These are phyloP conservation scores for Mesoligia furuncula DNA, from an alignment of 2,888 invertebrate species.

Conservation along the genomic window DNA sequence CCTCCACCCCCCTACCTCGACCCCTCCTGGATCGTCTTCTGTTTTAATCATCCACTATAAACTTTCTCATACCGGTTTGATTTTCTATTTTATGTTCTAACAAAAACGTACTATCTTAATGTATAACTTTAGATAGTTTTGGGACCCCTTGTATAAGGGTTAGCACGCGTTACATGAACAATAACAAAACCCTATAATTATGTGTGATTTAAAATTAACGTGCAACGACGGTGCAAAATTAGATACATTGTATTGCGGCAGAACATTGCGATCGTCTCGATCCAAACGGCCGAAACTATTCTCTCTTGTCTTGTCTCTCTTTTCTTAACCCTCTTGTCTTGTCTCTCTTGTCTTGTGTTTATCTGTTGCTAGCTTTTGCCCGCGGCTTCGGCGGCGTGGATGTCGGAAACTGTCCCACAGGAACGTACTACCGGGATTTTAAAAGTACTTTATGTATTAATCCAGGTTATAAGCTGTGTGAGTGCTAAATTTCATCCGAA, in stretches of 20 bases:
- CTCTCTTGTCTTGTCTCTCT: too few relatives aligned
- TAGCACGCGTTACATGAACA: neutral
- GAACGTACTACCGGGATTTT: too few relatives aligned
- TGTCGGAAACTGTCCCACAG: too few relatives aligned
- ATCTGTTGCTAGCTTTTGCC: neutral
- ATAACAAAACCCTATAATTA: neutral
- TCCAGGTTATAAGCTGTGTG: too few relatives aligned
- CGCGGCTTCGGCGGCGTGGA: accelerated
- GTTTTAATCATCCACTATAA: too few relatives aligned
- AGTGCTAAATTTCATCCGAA: too few relatives aligned
- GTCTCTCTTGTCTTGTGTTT: neutral
- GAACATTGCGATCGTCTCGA: neutral
- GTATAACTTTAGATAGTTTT: neutral
- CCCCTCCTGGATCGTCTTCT: too few relatives aligned
- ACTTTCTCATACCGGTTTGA: too few relatives aligned
- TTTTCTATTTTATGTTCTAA: conserved; percentile 20
- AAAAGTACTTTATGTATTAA: too few relatives aligned
- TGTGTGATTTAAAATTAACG: neutral
- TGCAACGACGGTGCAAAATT: neutral
- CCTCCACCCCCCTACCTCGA: too few relatives aligned
- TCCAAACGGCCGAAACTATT: too few relatives aligned
- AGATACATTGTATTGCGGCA: neutral
- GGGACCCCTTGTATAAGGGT: neutral
- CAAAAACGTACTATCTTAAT: conserved; percentile 1
- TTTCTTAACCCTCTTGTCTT: too few relatives aligned